phyloP scores from a whole-genome alignment of 2,797 vertebrate genomes.

The Pangasius macronema region DNA sequence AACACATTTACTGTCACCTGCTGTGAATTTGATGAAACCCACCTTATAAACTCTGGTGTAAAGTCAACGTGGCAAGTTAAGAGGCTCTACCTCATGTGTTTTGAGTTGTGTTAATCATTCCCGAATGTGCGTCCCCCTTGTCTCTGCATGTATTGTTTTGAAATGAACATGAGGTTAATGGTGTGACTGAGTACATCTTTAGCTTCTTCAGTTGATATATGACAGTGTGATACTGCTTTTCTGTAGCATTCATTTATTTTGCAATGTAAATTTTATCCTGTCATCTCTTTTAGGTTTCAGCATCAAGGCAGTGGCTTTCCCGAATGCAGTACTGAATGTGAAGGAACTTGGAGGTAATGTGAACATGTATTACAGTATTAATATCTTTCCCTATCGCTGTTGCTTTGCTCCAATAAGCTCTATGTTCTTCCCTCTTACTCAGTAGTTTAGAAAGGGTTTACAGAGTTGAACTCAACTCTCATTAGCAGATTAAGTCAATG shows the following conservation, averaged over 20 bases:
- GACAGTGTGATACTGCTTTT: not conserved
- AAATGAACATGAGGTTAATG: slow-evolving; percentile 21
- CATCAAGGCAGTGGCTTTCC: slow-evolving; percentile 98
- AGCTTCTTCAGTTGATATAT: slow-evolving; percentile 5
- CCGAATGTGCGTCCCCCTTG: slow-evolving; percentile 17
- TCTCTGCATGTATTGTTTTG: slow-evolving; percentile 28
- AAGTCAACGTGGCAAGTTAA: slow-evolving; percentile 52
- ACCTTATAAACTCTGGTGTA: slow-evolving; percentile 53
- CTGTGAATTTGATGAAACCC: slow-evolving; percentile 59
- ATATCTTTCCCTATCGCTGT: not conserved
- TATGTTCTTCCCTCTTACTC: not conserved
- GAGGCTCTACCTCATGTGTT: slow-evolving; percentile 54
- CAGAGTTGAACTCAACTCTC: slow-evolving; percentile 23
- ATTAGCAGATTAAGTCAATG: not conserved
- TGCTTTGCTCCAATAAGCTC: not conserved
- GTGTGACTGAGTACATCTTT: slow-evolving; percentile 22
- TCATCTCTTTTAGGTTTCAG: slow-evolving; percentile 88
- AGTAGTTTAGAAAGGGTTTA: slow-evolving; percentile 10
- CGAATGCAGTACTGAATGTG: slow-evolving; percentile 95
- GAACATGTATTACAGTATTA: slow-evolving; percentile 14
- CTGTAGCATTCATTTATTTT: not conserved
- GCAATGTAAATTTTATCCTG: not conserved
- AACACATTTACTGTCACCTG: slow-evolving; percentile 34
- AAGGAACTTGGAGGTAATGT: slow-evolving; percentile 98
- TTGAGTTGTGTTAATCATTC: slow-evolving; percentile 50